Evolutionary conservation across 2,888 invertebrate genomes (phyloP), one percentile per base, ranked within the genome.

Genomic region (Pristionchus arcanus): DNA sequence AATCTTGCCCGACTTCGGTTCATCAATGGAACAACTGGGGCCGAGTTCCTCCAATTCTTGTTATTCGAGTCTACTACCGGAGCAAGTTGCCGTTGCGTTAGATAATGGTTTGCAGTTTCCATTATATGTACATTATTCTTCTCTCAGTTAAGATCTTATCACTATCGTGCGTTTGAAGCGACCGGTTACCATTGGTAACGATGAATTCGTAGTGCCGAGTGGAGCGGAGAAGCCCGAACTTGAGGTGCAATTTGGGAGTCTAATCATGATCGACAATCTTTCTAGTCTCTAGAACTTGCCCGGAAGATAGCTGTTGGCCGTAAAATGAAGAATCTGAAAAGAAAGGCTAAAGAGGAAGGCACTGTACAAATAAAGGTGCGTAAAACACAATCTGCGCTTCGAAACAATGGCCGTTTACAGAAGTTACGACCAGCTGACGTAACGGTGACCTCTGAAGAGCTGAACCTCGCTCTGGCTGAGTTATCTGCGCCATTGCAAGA

Each of bases 71-170:
- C 89, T 92, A 11, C 9, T 92, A 49, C 91, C 92, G 7, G 92
- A 92, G 87, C 92, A 92, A 81, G 92, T 88, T 1, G 91, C 92
- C 42, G 87, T 92, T 68, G 81, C 93, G 9, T n/a, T 91, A 0
- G 92, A 92, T 83, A 87, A 91, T 83, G 92, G 92, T 92, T 53
- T 25, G 90, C 15, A 11, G 15, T 59, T 49, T 81, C 25, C 9
- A 28, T 42, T 49, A 15, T 49, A 28, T 4, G 5, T 16, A 25
- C 28, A n/a, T 49, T 37, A 11, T 11, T n/a, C 63, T 25, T 63
- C 1, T 34, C 81, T 19, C 3, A 49, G n/a, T 81, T 59, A 7
- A 55, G 59, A 59, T 59, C 7, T 85, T 53, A 49, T 81, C 81
- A 81, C 5, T 81, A 49, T 81, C 5, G n/a, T 81, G 16, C 81